Base-by-base conservation (phyloP, 2,888 invertebrate species). In the Spatulosminthurus flaviceps region DNA sequence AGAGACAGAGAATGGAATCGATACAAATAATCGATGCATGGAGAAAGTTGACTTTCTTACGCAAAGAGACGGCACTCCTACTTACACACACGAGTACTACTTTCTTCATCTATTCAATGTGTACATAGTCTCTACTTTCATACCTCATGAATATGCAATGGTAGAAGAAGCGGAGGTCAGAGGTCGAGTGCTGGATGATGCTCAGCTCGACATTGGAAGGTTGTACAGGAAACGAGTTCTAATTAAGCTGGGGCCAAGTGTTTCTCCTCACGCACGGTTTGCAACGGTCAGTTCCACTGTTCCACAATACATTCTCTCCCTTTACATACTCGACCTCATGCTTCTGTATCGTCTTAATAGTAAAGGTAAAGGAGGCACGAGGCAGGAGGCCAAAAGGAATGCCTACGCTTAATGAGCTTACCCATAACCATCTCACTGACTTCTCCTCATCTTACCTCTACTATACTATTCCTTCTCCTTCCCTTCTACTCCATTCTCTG, bases 41-140 rank as follows among this genome's bases (percentile, higher is more conserved):
- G 34, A 34, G n/a, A n/a, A n/a, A 60, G 22, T 64, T 64, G 64
- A 64, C 64, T 64, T 64, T 64, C 64, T 64, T n/a, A 21, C 64
- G 64, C 26, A 21, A 64, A 64, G n/a, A 13, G 21, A 64, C 22
- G 64, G 22, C 21, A 24, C 64, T 64, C 22, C 64, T 21, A 22
- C 13, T 60, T 43, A 13, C 11, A 43, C 9, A 16, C 43, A 13
- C 43, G 16, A n/a, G n/a, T n/a, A n/a, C n/a, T n/a, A n/a, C n/a
- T n/a, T n/a, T n/a, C n/a, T n/a, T n/a, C n/a, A n/a, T 34, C 34
- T 34, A 4, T 34, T 34, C 34, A 34, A n/a, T n/a, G n/a, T n/a
- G n/a, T 34, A 34, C 34, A 34, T 4, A 34, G 9, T 7, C 34
- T 34, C 34, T 9, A 9, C 34, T 34, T 4, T 9, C 34, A 34